Percentiles rank a stretch among this genome's conserved stretches.
Evolutionary conservation across 2,888 invertebrate genomes (phyloP).

Genomic region (Lasioglossum figueresi): DNA sequence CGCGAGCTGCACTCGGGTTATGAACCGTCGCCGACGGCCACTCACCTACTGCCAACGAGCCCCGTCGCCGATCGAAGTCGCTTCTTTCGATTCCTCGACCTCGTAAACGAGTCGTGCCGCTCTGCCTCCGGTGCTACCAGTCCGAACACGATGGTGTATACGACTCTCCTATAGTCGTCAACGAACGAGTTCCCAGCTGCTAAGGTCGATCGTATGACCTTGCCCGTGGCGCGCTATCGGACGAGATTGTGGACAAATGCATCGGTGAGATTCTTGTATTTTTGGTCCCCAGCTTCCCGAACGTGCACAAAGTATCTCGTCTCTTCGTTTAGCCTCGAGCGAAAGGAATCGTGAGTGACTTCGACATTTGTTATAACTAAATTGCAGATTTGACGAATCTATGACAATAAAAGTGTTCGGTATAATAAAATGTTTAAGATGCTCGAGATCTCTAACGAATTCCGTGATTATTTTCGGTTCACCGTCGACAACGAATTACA

Average conservation of each 20-base stretch:
- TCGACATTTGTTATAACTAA: background rate
- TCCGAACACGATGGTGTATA: background rate
- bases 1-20: constrained; percentile 55
- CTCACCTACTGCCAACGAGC: constrained; percentile 37
- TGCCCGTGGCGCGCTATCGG: background rate
- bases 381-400: background rate
- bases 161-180: background rate
- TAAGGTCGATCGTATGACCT: constrained; percentile 39
- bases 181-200: constrained; percentile 3
- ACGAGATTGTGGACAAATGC: background rate
- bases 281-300: background rate
- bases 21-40: constrained; percentile 61
- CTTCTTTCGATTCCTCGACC: constrained; percentile 42
- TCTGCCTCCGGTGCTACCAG: background rate
- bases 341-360: background rate
- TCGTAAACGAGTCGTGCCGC: constrained; percentile 45
- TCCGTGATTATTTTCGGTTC: background rate
- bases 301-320: background rate
- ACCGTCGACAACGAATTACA: background rate
- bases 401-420: background rate
- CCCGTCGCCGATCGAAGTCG: constrained; percentile 38
- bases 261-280: background rate
- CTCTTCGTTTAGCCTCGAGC: background rate
- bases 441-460: background rate
- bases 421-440: background rate